Base-by-base conservation (phyloP, 2,797 vertebrate genomes). In the Eutrigla gurnardus region DNA sequence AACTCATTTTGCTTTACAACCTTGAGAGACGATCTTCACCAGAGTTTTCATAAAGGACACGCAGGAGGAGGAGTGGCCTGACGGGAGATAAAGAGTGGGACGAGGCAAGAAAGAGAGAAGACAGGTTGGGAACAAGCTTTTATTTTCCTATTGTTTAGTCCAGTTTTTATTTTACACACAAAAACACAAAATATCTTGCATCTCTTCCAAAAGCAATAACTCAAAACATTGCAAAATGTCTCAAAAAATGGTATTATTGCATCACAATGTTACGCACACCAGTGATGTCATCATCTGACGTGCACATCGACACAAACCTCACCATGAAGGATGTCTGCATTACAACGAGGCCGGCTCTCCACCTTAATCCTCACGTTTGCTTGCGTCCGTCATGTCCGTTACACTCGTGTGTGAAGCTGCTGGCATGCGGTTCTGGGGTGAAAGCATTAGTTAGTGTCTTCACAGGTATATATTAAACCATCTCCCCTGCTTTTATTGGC, bases 371-470 rank as follows among this genome's bases (percentile, higher is more conserved):
- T 8, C 6, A 5, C 66, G 50, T 52, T 46, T 73, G 18, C 64
- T 68, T 17, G 1, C 66, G 55, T 35, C 35, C 65, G 52, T 39
- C 53, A 45, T 35, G 58, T n/a, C 50, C 4, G 33, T 39, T 14
- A 45, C 25, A 25, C 25, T 25, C 25, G 47, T 68, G 33, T 65
- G 69, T 62, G 18, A 67, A 35, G 39, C 59, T 65, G 42, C 17
- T 64, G 65, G 55, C 67, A 42, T 25, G 43, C 9, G 49, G 62
- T 80, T 71, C 49, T 40, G 55, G 17, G 65, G 64, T 58, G 72
- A 81, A 89, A 90, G 80, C 88, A 73, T 86, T 82, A 63, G 70
- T 92, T 92, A 86, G 79, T 82, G 86, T 85, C 81, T 83, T 78
- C 66, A 50, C 45, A 84, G 81, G 68, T 83, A 54, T 73, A 43